These are phyloP conservation scores for Menura novaehollandiae DNA, from an alignment of 2,113 vertebrate genomes.

Conservation along the genomic window DNA sequence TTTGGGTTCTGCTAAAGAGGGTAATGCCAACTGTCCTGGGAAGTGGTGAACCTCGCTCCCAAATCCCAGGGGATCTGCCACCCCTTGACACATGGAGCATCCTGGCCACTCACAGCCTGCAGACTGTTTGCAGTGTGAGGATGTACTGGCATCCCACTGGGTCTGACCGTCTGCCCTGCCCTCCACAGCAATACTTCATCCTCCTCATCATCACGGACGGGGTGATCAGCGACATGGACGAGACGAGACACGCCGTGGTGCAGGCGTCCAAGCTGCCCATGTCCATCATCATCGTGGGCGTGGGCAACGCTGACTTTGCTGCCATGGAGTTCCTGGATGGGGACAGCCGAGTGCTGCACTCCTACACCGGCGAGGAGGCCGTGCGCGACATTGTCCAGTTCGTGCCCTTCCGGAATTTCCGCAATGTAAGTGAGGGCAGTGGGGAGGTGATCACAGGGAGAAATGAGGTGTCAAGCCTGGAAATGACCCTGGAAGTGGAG, in stretches of 20 bases:
- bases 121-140: neutral
- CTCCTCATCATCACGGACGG: slow-evolving; percentile 97
- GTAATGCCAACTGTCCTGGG: neutral
- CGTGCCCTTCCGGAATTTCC: slow-evolving; percentile 96
- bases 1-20: neutral
- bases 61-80: neutral
- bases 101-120: rapidly evolving
- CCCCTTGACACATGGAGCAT: rapidly evolving
- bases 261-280: slow-evolving; percentile 95
- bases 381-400: slow-evolving; percentile 95
- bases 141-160: rapidly evolving
- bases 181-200: slow-evolving; percentile 92
- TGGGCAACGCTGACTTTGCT: slow-evolving; percentile 93
- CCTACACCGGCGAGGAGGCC: slow-evolving; percentile 90
- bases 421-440: slow-evolving; percentile 80
- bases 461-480: neutral
- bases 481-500: neutral
- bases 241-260: slow-evolving; percentile 90
- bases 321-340: slow-evolving; percentile 98
- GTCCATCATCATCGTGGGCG: slow-evolving; percentile 98
- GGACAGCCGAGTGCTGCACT: slow-evolving; percentile 86
- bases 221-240: slow-evolving; percentile 98
- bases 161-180: neutral
- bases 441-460: rapidly evolving
- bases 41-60: neutral